Evolutionary conservation across 2,113 vertebrate genomes (phyloP).

Genomic region (Thryonomys swinderianus): DNA sequence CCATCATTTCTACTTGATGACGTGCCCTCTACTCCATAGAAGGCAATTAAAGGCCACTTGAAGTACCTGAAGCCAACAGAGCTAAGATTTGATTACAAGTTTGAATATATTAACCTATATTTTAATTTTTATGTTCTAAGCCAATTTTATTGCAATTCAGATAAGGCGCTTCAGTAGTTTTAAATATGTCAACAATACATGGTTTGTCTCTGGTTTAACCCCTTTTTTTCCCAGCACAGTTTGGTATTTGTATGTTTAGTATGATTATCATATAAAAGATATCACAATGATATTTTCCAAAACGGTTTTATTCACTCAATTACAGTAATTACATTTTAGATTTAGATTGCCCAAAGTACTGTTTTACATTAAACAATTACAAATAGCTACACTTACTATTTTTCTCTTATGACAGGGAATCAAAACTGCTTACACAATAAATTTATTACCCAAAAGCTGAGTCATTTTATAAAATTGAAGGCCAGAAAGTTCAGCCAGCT

Average conservation of each 20-base stretch:
- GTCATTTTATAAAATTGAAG: neutral
- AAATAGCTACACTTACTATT: neutral
- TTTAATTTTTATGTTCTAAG: constrained; percentile 73
- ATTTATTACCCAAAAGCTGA: neutral
- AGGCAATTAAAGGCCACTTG: neutral
- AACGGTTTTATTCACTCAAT: constrained; percentile 38
- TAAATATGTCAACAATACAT: constrained; percentile 51
- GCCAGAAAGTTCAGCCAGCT: neutral
- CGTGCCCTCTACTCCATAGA: neutral
- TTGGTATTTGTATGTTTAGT: neutral
- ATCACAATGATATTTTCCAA: neutral
- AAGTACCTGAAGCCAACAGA: neutral
- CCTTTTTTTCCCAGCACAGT: neutral
- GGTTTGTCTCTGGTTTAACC: neutral
- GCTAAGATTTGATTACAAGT: constrained; percentile 68
- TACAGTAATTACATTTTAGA: neutral
- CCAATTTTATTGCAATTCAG: neutral
- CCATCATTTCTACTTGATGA: neutral
- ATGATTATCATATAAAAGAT: constrained; percentile 35
- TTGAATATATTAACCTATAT: constrained; percentile 62
- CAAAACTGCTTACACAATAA: neutral
- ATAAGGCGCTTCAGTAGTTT: neutral
- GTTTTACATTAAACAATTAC: constrained; percentile 48
- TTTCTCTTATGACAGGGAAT: constrained; percentile 2
- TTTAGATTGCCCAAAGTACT: constrained; percentile 6